Evolutionary conservation across 2,113 vertebrate species (phyloP), one percentile per base, ranked within the genome.

Genomic region (Cinclus mexicanus): DNA sequence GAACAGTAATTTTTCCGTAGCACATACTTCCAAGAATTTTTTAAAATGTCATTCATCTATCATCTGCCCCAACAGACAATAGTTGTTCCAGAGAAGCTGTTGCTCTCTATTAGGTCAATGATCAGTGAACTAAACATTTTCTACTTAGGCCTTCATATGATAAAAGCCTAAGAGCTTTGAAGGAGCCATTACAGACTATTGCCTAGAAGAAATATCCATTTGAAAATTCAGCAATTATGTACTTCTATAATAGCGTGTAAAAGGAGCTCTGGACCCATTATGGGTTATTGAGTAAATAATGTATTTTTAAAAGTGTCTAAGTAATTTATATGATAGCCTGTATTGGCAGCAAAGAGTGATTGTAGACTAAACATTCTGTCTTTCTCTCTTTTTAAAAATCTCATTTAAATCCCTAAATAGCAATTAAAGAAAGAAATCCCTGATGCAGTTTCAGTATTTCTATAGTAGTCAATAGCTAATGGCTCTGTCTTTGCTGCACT

Each of bases 201-300:
- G 97, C 83, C 96, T 98, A 95, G 94, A 97, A 98, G 97, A 98
- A 98, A 97, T 93, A 97, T 78, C 91, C 76, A 96, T 97, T 96
- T 97, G 97, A 97, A 98, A 98, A 97, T 95, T 97, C 95, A 96
- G 91, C 97, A 98, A 98, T 98, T 98, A 98, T 97, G 94, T 96
- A 95, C 97, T 97, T 98, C 96, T 95, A 70, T 96, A 97, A 97
- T 96, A 97, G 93, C 63, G 83, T 97, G 95, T 97, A 97, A 98
- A 97, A 95, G 95, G 96, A 98, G 96, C 98, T 96, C 90, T 95
- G 96, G 95, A 97, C 97, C 96, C 97, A 98, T 97, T 97, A 97
- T 97, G 96, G 94, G 95, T 98, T 98, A 98, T 98, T 97, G 97
- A 98, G 97, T 98, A 98, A 98, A 98, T 97, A 97, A 97, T 97